Base-by-base conservation (phyloP, 2,113 vertebrate genomes). In the Nyctereutes procyonoides region DNA sequence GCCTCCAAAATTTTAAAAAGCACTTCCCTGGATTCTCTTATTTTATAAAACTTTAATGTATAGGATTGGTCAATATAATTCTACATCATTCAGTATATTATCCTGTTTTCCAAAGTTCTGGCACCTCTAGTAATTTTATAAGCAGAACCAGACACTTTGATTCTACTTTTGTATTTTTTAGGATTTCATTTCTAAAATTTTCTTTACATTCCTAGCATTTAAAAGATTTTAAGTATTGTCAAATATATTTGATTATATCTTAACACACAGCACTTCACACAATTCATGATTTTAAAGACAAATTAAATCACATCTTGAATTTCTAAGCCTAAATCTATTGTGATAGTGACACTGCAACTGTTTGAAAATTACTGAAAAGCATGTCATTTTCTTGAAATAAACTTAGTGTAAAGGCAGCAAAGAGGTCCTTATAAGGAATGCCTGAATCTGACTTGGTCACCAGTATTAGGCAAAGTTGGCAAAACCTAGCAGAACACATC, bases 341-440 rank as follows among this genome's bases (percentile, higher is more conserved):
- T 74, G 93, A 88, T n/a, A 82, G 51, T 84, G 62, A 88, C n/a
- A 60, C 5, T 79, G 22, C 7, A 94, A 58, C 3, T 60, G 20
- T 71, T 96, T 58, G 15, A 65, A 87, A 97, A 93, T 48, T 53
- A 86, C 3, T 95, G 43, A 11, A 67, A 95, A 95, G n/a, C 28
- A 4, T 20, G 6, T 91, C 71, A 96, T 26, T 98, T 98, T 93
- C 58, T 98, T 0, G 85, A 77, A 67, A 97, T 17, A 98, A 99
- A 99, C 56, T 98, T 99, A 89, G 91, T 0, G 35, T 97, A 26
- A 97, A 97, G 77, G 99, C 99, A 16, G 98, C 93, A 30, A 98
- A 8, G 3, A 99, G 93, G 95, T 99, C 99, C 96, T 98, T 99
- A 98, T 99, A 99, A 0, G 99, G 99, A 11, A 99, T 99, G 0